Conservation (phyloP, 1,140 invertebrate species). For the Teleopsis dalmanni region DNA sequence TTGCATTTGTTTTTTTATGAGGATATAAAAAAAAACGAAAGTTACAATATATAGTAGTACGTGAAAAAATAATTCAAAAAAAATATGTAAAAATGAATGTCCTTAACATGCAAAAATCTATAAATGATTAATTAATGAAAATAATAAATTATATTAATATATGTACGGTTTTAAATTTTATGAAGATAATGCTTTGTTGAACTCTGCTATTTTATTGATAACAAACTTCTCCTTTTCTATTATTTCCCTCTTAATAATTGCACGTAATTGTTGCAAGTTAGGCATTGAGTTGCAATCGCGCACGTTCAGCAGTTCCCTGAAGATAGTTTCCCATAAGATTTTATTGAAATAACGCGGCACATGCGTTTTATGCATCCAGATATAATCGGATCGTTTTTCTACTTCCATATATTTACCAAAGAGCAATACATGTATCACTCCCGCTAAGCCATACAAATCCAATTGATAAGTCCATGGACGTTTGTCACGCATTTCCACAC, state of each 20-base stretch:
- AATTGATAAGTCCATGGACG: constrained; percentile 89
- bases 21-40: no score
- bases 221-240: constrained; percentile 46
- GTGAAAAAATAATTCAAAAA: no score
- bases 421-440: constrained; percentile 75
- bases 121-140: no score
- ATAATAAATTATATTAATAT: no score
- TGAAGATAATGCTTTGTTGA: constrained; percentile 14
- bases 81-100: no score
- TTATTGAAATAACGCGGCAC: constrained; percentile 57
- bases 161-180: no score
- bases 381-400: constrained; percentile 46
- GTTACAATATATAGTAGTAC: no score
- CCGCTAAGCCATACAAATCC: constrained; percentile 80
- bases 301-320: constrained; percentile 60
- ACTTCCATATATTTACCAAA: constrained; percentile 86
- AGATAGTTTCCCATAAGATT: constrained; percentile 57
- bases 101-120: no score
- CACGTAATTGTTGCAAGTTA: constrained; percentile 55
- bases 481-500: constrained; percentile 79
- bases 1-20: no score
- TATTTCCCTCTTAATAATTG: constrained; percentile 53
- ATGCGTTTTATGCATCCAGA: constrained; percentile 33
- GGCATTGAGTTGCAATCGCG: constrained; percentile 60
- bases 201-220: constrained; percentile 13